Percentiles rank a stretch among this genome's conserved stretches.
phyloP scores from a whole-genome alignment of 2,797 vertebrate species.

The Dallia pectoralis region DNA sequence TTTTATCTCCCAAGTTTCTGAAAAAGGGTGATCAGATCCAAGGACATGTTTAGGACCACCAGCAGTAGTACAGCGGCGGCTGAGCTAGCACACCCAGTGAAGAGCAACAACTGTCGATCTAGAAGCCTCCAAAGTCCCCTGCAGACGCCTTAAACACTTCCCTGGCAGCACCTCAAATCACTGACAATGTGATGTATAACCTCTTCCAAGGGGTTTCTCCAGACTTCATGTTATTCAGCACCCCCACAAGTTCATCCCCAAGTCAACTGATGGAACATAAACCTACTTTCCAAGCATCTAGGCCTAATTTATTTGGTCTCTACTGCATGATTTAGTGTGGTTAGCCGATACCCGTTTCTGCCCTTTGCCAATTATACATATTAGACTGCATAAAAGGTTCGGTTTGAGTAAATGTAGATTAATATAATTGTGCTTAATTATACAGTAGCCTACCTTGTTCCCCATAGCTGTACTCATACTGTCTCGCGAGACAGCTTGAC shows the following conservation, averaged over 20 bases:
- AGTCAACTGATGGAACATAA: neutral
- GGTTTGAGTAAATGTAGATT: neutral
- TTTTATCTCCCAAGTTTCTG: neutral
- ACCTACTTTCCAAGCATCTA: neutral
- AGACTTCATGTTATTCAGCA: neutral
- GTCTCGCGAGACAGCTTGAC: neutral
- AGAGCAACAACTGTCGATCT: neutral
- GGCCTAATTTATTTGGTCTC: neutral
- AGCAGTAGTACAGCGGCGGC: neutral
- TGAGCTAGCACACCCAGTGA: neutral
- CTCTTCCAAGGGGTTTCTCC: neutral
- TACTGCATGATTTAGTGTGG: neutral
- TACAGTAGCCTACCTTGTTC: no score
- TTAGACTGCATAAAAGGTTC: neutral
- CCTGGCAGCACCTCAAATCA: neutral
- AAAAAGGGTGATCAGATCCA: neutral
- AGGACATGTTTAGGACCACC: neutral
- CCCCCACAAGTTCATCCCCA: neutral
- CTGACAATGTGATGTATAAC: neutral
- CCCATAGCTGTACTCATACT: no score
- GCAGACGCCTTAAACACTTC: conserved; percentile 2
- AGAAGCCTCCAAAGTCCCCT: neutral
- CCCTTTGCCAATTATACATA: neutral
- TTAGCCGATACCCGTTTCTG: neutral
- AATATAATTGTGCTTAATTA: neutral